Evolutionary conservation across 2,113 vertebrate genomes (phyloP).

Genomic region (Sterrhoptilus dennistouni): DNA sequence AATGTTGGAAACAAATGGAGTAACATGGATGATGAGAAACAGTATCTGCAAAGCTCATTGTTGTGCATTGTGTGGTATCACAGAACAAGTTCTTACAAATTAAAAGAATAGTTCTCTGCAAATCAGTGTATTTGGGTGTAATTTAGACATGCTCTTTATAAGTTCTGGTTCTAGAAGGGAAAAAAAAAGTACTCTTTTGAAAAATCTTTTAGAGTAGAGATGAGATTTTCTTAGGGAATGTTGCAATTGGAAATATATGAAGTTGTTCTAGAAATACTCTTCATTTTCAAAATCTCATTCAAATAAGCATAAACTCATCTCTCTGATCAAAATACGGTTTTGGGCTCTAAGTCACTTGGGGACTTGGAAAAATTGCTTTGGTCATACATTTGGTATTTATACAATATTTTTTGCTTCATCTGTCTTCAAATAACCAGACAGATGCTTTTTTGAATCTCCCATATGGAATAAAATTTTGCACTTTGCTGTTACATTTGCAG

Average conservation of each 20-base stretch:
- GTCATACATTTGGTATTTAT: constrained; percentile 2
- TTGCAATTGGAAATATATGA: background rate
- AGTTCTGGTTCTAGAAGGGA: background rate
- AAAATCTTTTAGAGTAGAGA: background rate
- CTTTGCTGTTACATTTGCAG: background rate
- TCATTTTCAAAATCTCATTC: background rate
- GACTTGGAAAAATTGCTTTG: background rate
- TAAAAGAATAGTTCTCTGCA: background rate
- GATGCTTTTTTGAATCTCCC: background rate
- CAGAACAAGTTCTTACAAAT: background rate
- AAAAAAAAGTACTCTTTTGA: background rate
- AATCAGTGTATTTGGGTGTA: background rate
- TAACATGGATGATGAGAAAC: background rate
- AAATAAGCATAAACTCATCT: background rate
- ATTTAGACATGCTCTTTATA: background rate
- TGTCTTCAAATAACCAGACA: background rate
- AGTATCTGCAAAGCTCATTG: background rate
- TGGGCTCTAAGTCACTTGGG: background rate
- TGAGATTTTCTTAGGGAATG: background rate
- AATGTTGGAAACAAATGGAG: background rate
- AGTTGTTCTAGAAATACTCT: background rate
- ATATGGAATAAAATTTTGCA: background rate
- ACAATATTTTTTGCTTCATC: background rate
- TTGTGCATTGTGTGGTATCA: background rate
- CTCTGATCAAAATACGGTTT: background rate